Evolutionary conservation across 1,140 invertebrate genomes (phyloP).

Genomic region (Cydia pomonella): DNA sequence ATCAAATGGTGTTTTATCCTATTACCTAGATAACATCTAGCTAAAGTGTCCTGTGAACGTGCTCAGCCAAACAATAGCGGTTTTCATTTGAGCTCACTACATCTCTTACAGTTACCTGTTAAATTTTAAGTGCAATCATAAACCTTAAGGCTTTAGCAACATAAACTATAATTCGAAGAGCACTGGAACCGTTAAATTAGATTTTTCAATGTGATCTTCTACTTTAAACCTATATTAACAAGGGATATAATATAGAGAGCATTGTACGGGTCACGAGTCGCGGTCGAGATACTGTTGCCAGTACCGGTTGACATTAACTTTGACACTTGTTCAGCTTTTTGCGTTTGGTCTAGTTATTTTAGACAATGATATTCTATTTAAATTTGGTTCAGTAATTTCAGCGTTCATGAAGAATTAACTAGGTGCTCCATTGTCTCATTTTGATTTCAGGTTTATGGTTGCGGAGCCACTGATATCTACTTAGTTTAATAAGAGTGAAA

Average conservation of each 20-base stretch:
- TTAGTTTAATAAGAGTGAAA: too few relatives aligned
- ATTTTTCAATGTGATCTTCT: background rate
- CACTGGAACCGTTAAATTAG: background rate
- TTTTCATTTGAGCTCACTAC: background rate
- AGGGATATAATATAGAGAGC: background rate
- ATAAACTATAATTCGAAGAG: background rate
- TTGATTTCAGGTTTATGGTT: too few relatives aligned
- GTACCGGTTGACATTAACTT: conserved; percentile 28
- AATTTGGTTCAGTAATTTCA: too few relatives aligned
- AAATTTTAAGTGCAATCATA: background rate
- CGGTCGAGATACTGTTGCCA: conserved; percentile 17
- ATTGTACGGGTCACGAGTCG: conserved; percentile 9
- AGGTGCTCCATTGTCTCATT: too few relatives aligned
- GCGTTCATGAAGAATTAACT: too few relatives aligned
- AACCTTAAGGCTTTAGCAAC: background rate
- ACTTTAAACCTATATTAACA: background rate
- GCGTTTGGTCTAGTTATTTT: background rate
- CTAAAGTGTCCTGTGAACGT: background rate
- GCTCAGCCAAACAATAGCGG: background rate
- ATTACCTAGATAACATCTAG: background rate
- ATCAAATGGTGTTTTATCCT: background rate
- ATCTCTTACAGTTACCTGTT: background rate
- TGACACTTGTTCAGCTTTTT: conserved; percentile 10
- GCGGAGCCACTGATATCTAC: too few relatives aligned
- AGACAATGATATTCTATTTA: background rate